A percentile compares a stretch with the other conserved stretches of the same genome.
Conservation (phyloP, 2,113 vertebrate species). For the Drymodes brunneopygia region DNA sequence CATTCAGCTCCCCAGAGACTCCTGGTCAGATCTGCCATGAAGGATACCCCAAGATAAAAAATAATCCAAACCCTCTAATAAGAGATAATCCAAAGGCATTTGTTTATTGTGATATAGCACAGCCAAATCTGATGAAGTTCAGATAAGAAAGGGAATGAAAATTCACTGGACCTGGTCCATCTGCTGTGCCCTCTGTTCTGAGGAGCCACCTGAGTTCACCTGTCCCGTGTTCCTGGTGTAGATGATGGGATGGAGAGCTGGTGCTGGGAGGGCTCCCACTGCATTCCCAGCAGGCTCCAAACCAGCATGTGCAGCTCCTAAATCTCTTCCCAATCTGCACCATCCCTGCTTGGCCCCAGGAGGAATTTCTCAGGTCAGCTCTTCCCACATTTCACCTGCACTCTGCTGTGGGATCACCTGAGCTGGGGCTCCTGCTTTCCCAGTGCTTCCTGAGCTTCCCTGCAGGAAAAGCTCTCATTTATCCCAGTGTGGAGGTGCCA, state of each 20-base stretch:
- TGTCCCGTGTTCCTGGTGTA: not conserved
- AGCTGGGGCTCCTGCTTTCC: not conserved
- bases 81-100: not conserved
- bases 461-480: not conserved
- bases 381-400: not conserved
- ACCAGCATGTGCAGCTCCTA: not conserved
- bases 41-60: not conserved
- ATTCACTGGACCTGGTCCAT: not conserved
- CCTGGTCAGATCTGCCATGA: not conserved
- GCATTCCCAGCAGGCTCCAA: not conserved
- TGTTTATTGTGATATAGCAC: not conserved
- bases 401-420: not conserved
- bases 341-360: not conserved
- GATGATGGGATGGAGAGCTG: not conserved
- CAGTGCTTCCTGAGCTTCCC: not conserved
- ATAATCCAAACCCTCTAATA: not conserved
- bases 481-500: not conserved
- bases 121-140: not conserved
- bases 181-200: accelerated
- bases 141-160: not conserved
- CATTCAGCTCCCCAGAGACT: not conserved
- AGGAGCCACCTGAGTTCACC: accelerated
- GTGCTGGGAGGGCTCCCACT: not conserved
- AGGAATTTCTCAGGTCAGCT: not conserved
- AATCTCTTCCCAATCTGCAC: not conserved